Evolutionary conservation across 2,797 vertebrate genomes (phyloP), one percentile per base, ranked within the genome.

Genomic region (Eremophila alpestris): DNA sequence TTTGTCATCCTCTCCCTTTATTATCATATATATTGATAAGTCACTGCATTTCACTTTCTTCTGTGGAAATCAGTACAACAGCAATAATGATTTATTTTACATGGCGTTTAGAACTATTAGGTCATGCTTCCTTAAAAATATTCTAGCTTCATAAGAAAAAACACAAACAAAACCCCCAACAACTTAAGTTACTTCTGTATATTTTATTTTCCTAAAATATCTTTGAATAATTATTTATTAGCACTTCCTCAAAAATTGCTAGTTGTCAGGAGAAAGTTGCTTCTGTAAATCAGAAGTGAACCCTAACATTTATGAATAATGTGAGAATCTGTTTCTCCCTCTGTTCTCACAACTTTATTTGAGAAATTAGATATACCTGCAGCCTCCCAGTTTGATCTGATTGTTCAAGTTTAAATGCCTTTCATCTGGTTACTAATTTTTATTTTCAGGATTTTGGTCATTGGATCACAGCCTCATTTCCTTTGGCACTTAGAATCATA

Each of bases 161-260:
- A 2, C 12, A 3, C 1, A 46, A 52, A 8, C 18, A 24, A 54
- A 32, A 3, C 2, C 5, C 26, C 9, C 16, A 19, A 36, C 16
- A 71, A 12, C 4, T 46, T 5, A 38, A 73, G 22, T 41, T 73
- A 52, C 12, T 48, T 73, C 40, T 62, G 22, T 75, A 13, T 78
- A 32, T 88, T 83, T 78, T 93, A 38, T 84, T 89, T 84, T 84
- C 55, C 49, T 79, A 67, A 96, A 87, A 63, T 67, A 63, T 20
- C 24, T 73, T 82, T 73, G 32, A 87, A 48, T 84, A 92, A 89
- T 87, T 86, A 87, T 36, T 63, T 92, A 77, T 79, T 67, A 87
- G 3, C 11, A 45, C 34, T 93, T 93, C 48, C n/a, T 73, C 60
- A 55, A 77, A 90, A 55, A 87, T 46, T 82, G 24, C 8, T 65